phyloP scores from a whole-genome alignment of 2,888 invertebrate species.

The Dendrolimus houi region DNA sequence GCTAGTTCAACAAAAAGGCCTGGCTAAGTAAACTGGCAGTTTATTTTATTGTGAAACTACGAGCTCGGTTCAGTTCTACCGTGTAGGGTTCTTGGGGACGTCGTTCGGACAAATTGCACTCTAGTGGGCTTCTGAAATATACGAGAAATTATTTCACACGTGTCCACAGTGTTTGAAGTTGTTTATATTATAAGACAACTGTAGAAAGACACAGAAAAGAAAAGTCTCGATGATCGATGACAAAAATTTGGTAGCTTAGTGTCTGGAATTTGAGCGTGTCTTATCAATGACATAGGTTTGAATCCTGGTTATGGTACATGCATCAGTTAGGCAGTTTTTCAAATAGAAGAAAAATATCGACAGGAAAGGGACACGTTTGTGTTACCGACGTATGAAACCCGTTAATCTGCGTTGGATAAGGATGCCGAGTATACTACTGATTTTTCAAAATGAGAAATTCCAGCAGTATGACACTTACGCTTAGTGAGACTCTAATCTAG shows the following conservation, averaged over 20 bases:
- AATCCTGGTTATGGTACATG: neutral
- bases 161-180: constrained; percentile 3
- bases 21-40: constrained; percentile 21
- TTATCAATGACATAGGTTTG: neutral
- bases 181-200: too few relatives aligned
- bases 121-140: constrained; percentile 31
- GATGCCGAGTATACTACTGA: too few relatives aligned
- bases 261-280: neutral
- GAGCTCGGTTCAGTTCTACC: constrained; percentile 53
- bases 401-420: too few relatives aligned
- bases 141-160: constrained; percentile 17
- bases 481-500: too few relatives aligned
- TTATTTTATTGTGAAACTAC: constrained; percentile 43
- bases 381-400: too few relatives aligned
- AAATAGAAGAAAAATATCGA: too few relatives aligned
- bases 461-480: too few relatives aligned
- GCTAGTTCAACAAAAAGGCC: constrained; percentile 20
- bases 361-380: too few relatives aligned
- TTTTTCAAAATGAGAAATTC: too few relatives aligned
- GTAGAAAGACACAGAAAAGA: too few relatives aligned
- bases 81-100: constrained; percentile 41
- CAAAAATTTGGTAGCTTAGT: neutral
- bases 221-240: too few relatives aligned
- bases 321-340: neutral
- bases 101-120: constrained; percentile 58